phyloP scores from a whole-genome alignment of 30 jellyfish, hydroid and myxozoan species.

The Hydractinia symbiolongicarpus region DNA sequence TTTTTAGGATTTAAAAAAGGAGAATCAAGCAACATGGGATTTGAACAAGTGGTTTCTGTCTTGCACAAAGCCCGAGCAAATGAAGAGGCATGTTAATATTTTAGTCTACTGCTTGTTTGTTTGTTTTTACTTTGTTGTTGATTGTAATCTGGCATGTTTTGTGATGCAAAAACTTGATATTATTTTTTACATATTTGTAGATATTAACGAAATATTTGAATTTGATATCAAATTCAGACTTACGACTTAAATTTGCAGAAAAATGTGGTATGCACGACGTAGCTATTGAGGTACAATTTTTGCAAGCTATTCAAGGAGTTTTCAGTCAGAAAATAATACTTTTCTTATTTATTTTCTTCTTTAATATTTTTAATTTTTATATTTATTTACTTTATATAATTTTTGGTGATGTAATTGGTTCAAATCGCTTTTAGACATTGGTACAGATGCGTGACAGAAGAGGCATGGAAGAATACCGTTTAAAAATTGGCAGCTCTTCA shows the following conservation, averaged over 20 bases:
- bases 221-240: slow-evolving; percentile 53
- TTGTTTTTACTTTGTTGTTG: too few relatives aligned
- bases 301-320: background rate
- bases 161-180: background rate
- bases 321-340: background rate
- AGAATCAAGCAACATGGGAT: slow-evolving; percentile 64
- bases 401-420: too few relatives aligned
- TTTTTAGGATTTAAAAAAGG: slow-evolving; percentile 39
- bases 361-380: too few relatives aligned
- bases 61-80: slow-evolving; percentile 62
- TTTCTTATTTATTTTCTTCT: background rate
- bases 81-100: slow-evolving; percentile 28
- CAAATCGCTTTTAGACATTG: slow-evolving; percentile 30
- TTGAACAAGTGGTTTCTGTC: slow-evolving; percentile 52
- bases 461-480: slow-evolving; percentile 52
- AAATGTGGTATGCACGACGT: slow-evolving; percentile 48
- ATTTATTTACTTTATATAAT: too few relatives aligned
- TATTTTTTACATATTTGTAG: slow-evolving; percentile 13
- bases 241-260: slow-evolving; percentile 49
- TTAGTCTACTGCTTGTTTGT: background rate
- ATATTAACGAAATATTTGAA: slow-evolving; percentile 37
- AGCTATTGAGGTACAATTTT: slow-evolving; percentile 66
- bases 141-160: too few relatives aligned
- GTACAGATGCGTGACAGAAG: slow-evolving; percentile 46
- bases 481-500: slow-evolving; percentile 38